Base-by-base conservation (phyloP, 2,797 vertebrate species). In the Gobionotothen gibberifrons region DNA sequence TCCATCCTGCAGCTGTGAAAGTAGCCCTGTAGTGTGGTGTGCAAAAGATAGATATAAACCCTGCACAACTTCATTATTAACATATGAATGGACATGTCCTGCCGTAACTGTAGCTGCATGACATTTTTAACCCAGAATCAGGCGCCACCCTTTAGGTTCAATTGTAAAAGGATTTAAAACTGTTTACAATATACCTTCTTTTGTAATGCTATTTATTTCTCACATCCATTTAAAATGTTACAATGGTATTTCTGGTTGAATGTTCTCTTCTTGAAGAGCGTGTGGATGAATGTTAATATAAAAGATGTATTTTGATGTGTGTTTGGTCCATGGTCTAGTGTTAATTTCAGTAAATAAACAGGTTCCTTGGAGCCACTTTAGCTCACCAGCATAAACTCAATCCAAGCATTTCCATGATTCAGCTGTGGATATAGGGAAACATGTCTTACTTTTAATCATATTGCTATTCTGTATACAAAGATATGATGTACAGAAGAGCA, bases 361-460 rank as follows among this genome's bases (percentile, higher is more conserved):
- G 78, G 81, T 77, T 87, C 74, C 16, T 7, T 39, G 43, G 61
- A 87, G 82, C 60, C 76, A 9, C 11, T 83, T 88, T 64, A 86
- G 78, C 74, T 91, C 90, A 92, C 89, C 91, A 91, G 91, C 89
- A 90, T 84, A 79, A 77, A 83, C 64, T 80, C 57, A 74, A 40
- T 73, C 64, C 3, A 78, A 82, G 76, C 73, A 77, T 90, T 83
- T 84, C 53, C 63, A 83, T 78, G 19, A 79, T 62, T 79, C 78
- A 69, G 63, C 43, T 77, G 48, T 83, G 71, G 43, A 76, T 71
- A 72, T 76, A 39, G 58, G 53, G 58, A 11, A 74, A 78, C 52
- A 36, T 49, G 42, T 76, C 48, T 76, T 58, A 78, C 15, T 66
- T 57, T 40, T 53, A 46, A 15, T 57, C 59, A 72, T 74, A 58